Evolutionary conservation across 1,140 invertebrate genomes (phyloP).

Genomic region (Diplogasteroides magnus): DNA sequence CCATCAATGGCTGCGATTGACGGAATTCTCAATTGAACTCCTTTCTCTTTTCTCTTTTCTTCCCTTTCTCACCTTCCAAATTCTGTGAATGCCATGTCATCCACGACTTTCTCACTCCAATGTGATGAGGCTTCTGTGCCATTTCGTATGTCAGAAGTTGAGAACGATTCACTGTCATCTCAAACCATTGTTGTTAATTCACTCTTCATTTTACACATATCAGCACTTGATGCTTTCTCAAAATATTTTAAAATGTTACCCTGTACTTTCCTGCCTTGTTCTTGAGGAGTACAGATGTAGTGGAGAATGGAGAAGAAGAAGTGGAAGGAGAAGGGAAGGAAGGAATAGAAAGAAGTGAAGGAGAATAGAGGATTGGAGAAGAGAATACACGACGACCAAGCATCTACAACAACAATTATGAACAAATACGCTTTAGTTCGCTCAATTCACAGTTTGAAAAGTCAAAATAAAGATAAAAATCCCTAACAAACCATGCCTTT

Average conservation of each 20-base stretch:
- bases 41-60: background rate
- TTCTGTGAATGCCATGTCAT: conserved; percentile 54
- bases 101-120: conserved; percentile 50
- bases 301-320: conserved; percentile 19
- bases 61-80: conserved; percentile 32
- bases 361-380: too few species aligned
- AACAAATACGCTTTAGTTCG: too few species aligned
- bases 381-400: too few species aligned
- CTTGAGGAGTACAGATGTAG: conserved; percentile 13
- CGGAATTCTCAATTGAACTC: conserved; percentile 34
- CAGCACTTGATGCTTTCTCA: background rate
- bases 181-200: conserved; percentile 10
- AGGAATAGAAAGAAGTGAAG: too few species aligned
- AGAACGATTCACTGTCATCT: conserved; percentile 38
- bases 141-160: conserved; percentile 52
- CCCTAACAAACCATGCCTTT: too few species aligned
- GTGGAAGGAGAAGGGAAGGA: too few species aligned
- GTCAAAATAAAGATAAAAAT: too few species aligned
- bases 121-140: conserved; percentile 45
- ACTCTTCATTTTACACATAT: background rate
- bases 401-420: too few species aligned
- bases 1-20: conserved; percentile 42
- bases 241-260: conserved; percentile 2
- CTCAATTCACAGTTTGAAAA: too few species aligned
- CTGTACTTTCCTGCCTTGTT: conserved; percentile 24